A percentile compares a stretch with the other conserved stretches of the same genome.
Evolutionary conservation across 2,888 invertebrate species (phyloP).

Genomic region (Drosophila silvestris): DNA sequence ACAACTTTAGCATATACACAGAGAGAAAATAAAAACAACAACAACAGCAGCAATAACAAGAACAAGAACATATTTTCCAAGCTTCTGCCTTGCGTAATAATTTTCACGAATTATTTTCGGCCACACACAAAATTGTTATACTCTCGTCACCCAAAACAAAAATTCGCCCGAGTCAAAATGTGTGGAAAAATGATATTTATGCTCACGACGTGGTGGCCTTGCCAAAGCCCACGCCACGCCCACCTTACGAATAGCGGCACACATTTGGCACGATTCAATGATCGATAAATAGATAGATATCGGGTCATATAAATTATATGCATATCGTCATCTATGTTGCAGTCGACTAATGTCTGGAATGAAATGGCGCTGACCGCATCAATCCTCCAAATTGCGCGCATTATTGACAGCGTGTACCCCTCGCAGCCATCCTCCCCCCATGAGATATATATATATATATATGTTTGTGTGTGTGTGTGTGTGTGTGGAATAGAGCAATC

Average conservation of each 20-base stretch:
- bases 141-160: conserved; percentile 22
- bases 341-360: conserved; percentile 39
- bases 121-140: conserved; percentile 43
- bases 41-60: conserved; percentile 13
- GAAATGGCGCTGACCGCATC: conserved; percentile 63
- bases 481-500: conserved; percentile 8
- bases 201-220: conserved; percentile 43
- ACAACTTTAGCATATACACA: conserved; percentile 23
- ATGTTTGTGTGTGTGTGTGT: background rate
- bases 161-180: conserved; percentile 39
- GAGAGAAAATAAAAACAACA: background rate
- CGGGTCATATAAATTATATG: conserved; percentile 62
- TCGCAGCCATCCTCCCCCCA: conserved; percentile 4
- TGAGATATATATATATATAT: conserved; percentile 22
- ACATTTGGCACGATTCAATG: conserved; percentile 66
- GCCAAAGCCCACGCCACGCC: conserved; percentile 24
- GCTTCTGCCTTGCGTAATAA: conserved; percentile 56
- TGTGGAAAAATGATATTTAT: conserved; percentile 45
- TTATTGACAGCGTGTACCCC: conserved; percentile 37
- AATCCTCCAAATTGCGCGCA: conserved; percentile 55
- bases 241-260: conserved; percentile 58
- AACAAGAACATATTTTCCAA: conserved; percentile 9
- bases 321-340: conserved; percentile 41
- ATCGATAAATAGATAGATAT: conserved; percentile 56
- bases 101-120: conserved; percentile 57